Conservation (phyloP, 2,888 invertebrate genomes). For the Eubasilissa splendida region DNA sequence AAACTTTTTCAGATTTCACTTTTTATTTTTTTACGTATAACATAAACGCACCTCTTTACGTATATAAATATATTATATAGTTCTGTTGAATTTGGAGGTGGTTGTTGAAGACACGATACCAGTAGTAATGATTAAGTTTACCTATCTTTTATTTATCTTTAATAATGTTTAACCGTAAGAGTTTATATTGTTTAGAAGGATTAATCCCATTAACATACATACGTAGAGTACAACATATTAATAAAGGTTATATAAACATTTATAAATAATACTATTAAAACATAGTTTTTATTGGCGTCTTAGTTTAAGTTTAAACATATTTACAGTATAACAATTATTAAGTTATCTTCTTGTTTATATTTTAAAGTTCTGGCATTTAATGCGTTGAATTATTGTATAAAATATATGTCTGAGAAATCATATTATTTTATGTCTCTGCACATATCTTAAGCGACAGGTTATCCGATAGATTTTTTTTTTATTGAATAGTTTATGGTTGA, state of each 20-base stretch:
- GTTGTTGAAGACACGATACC: conserved; percentile 41
- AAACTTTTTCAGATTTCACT: conserved; percentile 9
- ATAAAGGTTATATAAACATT: conserved; percentile 36
- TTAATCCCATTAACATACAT: conserved; percentile 45
- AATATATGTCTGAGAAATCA: conserved; percentile 6
- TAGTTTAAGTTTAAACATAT: conserved; percentile 40
- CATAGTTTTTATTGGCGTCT: conserved; percentile 40
- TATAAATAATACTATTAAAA: conserved; percentile 33
- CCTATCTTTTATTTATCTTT: conserved; percentile 38
- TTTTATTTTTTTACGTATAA: conserved; percentile 40
- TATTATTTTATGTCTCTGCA: conserved; percentile 25
- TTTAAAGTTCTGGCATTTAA: conserved; percentile 48
- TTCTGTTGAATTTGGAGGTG: neutral
- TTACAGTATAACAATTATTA: conserved; percentile 29
- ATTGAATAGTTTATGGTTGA: conserved; percentile 36
- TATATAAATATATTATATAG: conserved; percentile 28
- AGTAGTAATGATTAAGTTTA: conserved; percentile 50
- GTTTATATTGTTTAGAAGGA: conserved; percentile 38
- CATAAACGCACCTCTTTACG: conserved; percentile 24
- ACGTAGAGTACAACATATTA: conserved; percentile 48
- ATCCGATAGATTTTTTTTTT: conserved; percentile 17
- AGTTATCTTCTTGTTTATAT: conserved; percentile 42
- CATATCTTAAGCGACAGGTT: conserved; percentile 36
- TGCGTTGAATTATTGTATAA: conserved; percentile 44
- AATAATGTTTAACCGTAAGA: conserved; percentile 41